Percentiles rank a stretch among this genome's conserved stretches.
Conservation (phyloP, 2,797 vertebrate genomes). For the Sebastes trivittatus region DNA sequence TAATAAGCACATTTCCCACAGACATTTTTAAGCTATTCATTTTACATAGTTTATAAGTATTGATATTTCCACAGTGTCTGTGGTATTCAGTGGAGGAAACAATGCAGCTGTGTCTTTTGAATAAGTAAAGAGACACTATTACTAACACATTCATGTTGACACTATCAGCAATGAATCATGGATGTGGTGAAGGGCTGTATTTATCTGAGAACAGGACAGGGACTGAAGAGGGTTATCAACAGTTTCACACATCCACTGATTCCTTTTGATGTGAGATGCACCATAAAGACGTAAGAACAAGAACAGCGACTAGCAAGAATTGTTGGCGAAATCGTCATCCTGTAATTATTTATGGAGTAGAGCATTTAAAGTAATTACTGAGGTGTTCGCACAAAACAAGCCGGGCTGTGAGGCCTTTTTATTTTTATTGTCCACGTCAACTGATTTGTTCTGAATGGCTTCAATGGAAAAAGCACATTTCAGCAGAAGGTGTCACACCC, state of each 20-base stretch:
- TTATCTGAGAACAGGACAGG: constrained; percentile 51
- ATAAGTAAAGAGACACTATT: constrained; percentile 66
- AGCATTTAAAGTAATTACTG: constrained; percentile 49
- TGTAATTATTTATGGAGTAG: constrained; percentile 44
- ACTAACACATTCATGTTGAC: constrained; percentile 60
- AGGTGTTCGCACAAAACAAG: constrained; percentile 26
- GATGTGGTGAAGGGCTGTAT: constrained; percentile 55
- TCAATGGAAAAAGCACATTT: constrained; percentile 57
- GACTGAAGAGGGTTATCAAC: constrained; percentile 50
- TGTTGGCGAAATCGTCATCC: constrained; percentile 3
- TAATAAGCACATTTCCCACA: background rate
- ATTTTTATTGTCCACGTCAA: constrained; percentile 45
- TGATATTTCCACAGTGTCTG: background rate
- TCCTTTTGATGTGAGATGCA: constrained; percentile 45
- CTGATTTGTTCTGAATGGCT: constrained; percentile 47
- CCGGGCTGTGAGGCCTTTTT: constrained; percentile 6
- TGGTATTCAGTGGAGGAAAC: constrained; percentile 32
- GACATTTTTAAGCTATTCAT: background rate
- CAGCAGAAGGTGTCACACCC: constrained; percentile 73
- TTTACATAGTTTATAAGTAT: constrained; percentile 4
- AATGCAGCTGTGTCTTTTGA: constrained; percentile 45
- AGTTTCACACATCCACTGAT: constrained; percentile 44
- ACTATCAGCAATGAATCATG: constrained; percentile 57
- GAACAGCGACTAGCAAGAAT: constrained; percentile 26
- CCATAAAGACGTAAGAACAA: constrained; percentile 16